A percentile compares a stretch with the other conserved stretches of the same genome.
These are phyloP conservation scores for Oplegnathus fasciatus DNA, from an alignment of 2,113 vertebrate genomes.

Conservation along the genomic window DNA sequence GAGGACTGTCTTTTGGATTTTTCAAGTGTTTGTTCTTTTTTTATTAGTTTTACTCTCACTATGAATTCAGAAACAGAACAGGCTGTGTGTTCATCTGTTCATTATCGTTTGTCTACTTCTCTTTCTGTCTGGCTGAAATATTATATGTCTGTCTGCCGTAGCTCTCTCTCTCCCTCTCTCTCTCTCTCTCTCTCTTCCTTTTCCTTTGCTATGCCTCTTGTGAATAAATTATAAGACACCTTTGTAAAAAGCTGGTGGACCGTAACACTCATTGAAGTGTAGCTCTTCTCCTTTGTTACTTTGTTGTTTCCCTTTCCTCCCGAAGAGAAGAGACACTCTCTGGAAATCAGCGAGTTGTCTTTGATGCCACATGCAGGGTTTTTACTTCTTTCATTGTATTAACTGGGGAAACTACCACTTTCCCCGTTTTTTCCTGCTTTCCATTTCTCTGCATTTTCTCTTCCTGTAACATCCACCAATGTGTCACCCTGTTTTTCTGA, in stretches of 20 bases:
- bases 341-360: constrained; percentile 11
- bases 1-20: not conserved
- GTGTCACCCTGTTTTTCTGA: not conserved
- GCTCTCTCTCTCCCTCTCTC: not conserved
- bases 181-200: not conserved
- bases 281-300: not conserved
- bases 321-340: constrained; percentile 5
- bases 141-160: not conserved
- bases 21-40: not conserved
- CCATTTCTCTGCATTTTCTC: not conserved
- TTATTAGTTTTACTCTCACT: not conserved
- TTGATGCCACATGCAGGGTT: not conserved
- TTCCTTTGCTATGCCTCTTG: constrained; percentile 23
- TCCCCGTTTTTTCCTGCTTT: not conserved
- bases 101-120: constrained; percentile 17
- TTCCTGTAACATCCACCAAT: not conserved
- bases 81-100: constrained; percentile 7
- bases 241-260: constrained; percentile 31
- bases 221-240: constrained; percentile 48
- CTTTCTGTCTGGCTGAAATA: not conserved
- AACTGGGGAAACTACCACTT: not conserved
- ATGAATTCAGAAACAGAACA: not conserved
- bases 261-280: constrained; percentile 19
- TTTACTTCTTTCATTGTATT: not conserved
- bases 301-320: constrained; percentile 13